These are phyloP conservation scores for Rhynchonycteris naso DNA, from an alignment of 2,797 vertebrate species.

Conservation along the genomic window DNA sequence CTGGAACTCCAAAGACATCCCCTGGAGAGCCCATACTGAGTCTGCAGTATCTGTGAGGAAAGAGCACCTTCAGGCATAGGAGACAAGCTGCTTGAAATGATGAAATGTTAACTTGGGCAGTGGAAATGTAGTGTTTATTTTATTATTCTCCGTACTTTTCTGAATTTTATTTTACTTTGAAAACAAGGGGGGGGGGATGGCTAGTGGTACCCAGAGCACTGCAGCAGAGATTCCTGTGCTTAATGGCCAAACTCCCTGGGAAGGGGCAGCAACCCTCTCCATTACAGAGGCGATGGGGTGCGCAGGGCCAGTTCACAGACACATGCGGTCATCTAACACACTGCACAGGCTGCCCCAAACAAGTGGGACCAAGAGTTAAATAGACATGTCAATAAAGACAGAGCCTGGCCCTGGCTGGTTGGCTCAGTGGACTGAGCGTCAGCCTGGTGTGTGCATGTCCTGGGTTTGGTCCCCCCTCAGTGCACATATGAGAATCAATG, in stretches of 20 bases:
- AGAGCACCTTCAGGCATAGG: background rate
- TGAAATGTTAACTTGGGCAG: background rate
- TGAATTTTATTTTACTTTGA: background rate
- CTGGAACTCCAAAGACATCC: background rate
- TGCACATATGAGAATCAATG: too few relatives aligned
- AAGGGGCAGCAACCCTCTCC: background rate
- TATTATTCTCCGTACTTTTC: background rate
- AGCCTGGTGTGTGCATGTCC: too few relatives aligned
- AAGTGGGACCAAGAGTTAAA: background rate
- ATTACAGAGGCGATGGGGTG: background rate
- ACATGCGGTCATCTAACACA: background rate
- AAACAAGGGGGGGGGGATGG: background rate
- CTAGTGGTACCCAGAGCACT: background rate
- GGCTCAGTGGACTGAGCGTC: too few relatives aligned
- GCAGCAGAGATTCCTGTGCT: background rate
- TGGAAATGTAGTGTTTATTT: background rate
- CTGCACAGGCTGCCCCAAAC: background rate
- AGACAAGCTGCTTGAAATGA: background rate
- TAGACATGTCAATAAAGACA: constrained; percentile 21
- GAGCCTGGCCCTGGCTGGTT: background rate
- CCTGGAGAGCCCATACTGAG: background rate
- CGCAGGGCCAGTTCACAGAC: background rate
- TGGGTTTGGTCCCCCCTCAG: too few relatives aligned
- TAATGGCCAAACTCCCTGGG: background rate
- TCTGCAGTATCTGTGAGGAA: background rate